Evolutionary conservation across 2,113 vertebrate genomes (phyloP).

Genomic region (Macaca mulatta): DNA sequence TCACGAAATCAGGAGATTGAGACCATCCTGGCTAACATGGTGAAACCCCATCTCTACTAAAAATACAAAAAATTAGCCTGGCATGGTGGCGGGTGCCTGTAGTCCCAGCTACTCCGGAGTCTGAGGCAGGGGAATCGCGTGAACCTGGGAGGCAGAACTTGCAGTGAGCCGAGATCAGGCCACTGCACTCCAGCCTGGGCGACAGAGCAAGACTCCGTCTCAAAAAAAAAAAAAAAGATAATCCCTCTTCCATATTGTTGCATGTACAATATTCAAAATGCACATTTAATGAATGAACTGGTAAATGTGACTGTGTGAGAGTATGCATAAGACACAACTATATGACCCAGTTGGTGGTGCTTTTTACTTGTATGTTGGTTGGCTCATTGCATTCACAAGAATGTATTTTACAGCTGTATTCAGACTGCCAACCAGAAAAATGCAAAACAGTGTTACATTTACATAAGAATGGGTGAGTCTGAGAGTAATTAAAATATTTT

Average conservation of each 20-base stretch:
- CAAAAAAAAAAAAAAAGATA: background rate
- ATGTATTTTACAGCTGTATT: background rate
- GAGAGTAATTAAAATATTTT: background rate
- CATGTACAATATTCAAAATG: background rate
- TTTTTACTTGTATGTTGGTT: background rate
- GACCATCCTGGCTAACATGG: too few relatives aligned
- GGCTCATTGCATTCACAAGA: background rate
- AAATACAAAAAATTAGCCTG: too few relatives aligned
- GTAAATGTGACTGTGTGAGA: background rate
- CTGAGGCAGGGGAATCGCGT: too few relatives aligned
- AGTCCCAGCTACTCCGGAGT: too few relatives aligned
- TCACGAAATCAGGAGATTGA: too few relatives aligned
- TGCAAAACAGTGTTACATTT: background rate
- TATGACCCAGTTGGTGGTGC: background rate
- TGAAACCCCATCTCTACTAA: too few relatives aligned
- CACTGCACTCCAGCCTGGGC: too few relatives aligned
- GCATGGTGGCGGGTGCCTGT: too few relatives aligned
- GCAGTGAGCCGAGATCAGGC: too few relatives aligned
- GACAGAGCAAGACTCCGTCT: too few relatives aligned
- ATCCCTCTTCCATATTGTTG: background rate
- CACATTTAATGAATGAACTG: background rate
- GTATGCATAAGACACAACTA: background rate
- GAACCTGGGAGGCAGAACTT: too few relatives aligned
- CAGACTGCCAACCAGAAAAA: conserved; percentile 4
- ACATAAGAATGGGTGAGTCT: background rate